phyloP scores from a whole-genome alignment of 2,113 vertebrate genomes.

The Silurus asotus region DNA sequence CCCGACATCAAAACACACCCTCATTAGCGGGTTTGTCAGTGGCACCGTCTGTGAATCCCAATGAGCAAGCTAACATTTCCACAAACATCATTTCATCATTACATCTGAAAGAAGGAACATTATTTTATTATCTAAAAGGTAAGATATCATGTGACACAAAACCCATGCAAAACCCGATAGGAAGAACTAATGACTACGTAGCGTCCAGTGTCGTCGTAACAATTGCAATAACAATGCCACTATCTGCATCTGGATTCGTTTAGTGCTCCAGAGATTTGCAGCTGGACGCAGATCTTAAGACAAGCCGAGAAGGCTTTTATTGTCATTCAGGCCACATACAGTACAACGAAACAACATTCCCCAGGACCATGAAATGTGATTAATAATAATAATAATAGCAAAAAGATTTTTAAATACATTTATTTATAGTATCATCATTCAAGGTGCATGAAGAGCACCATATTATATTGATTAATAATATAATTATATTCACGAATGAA shows the following conservation, averaged over 20 bases:
- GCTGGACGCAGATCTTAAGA: not conserved
- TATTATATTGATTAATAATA: no score
- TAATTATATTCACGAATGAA: no score
- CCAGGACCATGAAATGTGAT: no score
- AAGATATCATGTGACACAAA: not conserved
- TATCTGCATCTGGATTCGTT: not conserved
- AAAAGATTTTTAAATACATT: no score
- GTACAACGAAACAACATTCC: no score
- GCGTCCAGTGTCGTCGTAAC: no score
- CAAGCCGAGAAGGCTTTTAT: no score
- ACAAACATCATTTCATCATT: not conserved
- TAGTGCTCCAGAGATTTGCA: not conserved
- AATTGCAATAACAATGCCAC: not conserved
- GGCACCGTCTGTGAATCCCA: not conserved
- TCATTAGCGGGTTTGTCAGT: constrained; percentile 4
- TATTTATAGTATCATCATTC: no score
- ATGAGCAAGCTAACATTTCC: not conserved
- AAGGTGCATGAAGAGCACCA: no score
- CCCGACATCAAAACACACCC: constrained; percentile 27
- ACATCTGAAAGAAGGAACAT: not conserved
- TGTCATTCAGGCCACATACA: no score
- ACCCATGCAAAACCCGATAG: not conserved
- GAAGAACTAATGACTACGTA: no score
- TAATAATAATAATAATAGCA: no score
- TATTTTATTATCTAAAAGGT: not conserved